Evolutionary conservation across 2,113 vertebrate species (phyloP), one percentile per base, ranked within the genome.

Genomic region (Microcebus murinus): DNA sequence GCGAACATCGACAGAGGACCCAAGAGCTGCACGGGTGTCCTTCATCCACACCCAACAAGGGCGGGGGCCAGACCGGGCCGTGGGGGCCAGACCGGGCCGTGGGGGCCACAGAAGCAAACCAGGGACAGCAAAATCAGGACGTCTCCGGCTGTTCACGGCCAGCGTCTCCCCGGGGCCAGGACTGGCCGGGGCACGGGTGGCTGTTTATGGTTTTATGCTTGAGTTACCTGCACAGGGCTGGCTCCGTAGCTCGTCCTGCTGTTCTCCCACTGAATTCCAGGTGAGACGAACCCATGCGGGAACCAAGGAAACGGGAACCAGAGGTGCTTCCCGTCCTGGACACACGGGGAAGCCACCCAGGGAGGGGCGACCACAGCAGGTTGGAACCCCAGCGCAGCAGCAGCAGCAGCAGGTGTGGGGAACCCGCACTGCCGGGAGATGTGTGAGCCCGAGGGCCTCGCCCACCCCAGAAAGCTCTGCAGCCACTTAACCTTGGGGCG

Each of bases 381-480:
- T 12, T 17, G 0, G 61, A 63, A 25, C 59, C 11, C 6, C 31
- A 8, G 39, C 10, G 14, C 8, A 1, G 34, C 1, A 0, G 11
- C 11, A 0, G 11, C 11, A 10, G 15, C 4, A 13, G 11, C 3
- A 25, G n/a, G 1, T 8, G 21, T 1, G 1, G 4, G 2, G 0
- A 1, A 45, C 8, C 1, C 12, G 5, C 3, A 3, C 7, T 18
- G 17, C 8, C 6, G 36, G 52, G 52, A 17, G 1, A 6, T 3
- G 1, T 6, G 17, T 27, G 39, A 25, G 21, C 4, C 6, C 0
- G 1, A 2, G 0, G 3, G 5, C 10, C 9, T 9, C 63, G 0
- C 20, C 17, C 36, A 4, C 21, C 8, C 3, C 1, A 6, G 29
- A 6, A 5, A 3, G 27, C 12, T 6, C 18, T 0, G 18, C 6